Conservation (phyloP, 2,888 invertebrate genomes). For the Podotricha telesiphe region DNA sequence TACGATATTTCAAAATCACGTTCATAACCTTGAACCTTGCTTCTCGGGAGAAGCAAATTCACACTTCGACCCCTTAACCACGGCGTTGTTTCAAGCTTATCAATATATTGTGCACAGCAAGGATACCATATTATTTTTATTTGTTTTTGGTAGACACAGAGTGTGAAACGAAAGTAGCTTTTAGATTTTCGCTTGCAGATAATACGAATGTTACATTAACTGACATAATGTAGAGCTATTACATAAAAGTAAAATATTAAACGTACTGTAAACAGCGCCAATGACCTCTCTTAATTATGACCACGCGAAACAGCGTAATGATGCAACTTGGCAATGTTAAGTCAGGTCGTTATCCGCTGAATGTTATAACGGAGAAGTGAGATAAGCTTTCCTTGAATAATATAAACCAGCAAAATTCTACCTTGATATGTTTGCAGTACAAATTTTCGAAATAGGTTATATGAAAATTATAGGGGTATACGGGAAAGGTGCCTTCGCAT, state of each 20-base stretch:
- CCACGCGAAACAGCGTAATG: slow-evolving; percentile 35
- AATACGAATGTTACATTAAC: not conserved
- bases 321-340: slow-evolving; percentile 33
- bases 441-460: slow-evolving; percentile 58
- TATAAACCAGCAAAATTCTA: slow-evolving; percentile 18
- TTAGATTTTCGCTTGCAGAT: not conserved
- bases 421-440: slow-evolving; percentile 30
- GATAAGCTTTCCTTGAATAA: slow-evolving; percentile 24
- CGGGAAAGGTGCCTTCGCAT: slow-evolving; percentile 54
- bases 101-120: not conserved
- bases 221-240: not conserved
- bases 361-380: slow-evolving; percentile 36
- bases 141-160: not conserved
- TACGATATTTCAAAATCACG: slow-evolving; percentile 79
- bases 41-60: slow-evolving; percentile 70
- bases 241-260: slow-evolving; percentile 23
- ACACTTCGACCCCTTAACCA: slow-evolving; percentile 53
- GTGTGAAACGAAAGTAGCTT: not conserved
- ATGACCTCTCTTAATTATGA: slow-evolving; percentile 40
- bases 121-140: not conserved
- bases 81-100: slow-evolving; percentile 27
- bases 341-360: slow-evolving; percentile 34
- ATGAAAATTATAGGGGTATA: slow-evolving; percentile 69
- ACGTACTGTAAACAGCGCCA: slow-evolving; percentile 35
- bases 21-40: slow-evolving; percentile 78